These are phyloP conservation scores for Sus cebifrons DNA, from an alignment of 2,797 vertebrate species.

Conservation along the genomic window DNA sequence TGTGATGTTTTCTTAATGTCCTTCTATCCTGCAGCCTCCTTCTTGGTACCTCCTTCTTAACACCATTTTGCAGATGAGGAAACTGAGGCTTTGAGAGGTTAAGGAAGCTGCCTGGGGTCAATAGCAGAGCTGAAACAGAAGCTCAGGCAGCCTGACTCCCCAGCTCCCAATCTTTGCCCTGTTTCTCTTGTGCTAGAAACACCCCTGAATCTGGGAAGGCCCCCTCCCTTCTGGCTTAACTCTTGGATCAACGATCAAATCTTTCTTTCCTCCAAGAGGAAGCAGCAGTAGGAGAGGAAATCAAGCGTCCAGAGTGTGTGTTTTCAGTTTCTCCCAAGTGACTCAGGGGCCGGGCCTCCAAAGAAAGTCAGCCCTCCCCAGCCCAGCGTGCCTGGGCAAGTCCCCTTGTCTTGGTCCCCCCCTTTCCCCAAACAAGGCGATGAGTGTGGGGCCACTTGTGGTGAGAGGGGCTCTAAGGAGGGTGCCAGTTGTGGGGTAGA, in stretches of 20 bases:
- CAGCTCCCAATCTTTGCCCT: background rate
- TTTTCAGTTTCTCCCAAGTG: constrained; percentile 56
- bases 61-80: background rate
- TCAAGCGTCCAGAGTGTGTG: background rate
- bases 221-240: background rate
- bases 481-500: background rate
- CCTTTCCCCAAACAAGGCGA: background rate
- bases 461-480: background rate
- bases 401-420: background rate
- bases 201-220: background rate
- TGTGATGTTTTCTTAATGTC: background rate
- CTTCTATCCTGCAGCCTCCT: background rate
- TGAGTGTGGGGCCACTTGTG: background rate
- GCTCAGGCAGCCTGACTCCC: background rate
- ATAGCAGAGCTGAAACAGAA: background rate
- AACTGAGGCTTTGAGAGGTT: background rate
- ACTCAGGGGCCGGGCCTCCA: constrained; percentile 56
- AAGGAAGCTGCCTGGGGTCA: background rate
- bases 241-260: background rate
- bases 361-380: background rate
- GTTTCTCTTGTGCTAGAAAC: constrained; percentile 14
- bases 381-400: constrained; percentile 5
- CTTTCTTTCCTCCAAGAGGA: background rate
- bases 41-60: background rate
- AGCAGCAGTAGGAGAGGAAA: background rate